Evolutionary conservation across 2,113 vertebrate species (phyloP).

Genomic region (Scortum barcoo): DNA sequence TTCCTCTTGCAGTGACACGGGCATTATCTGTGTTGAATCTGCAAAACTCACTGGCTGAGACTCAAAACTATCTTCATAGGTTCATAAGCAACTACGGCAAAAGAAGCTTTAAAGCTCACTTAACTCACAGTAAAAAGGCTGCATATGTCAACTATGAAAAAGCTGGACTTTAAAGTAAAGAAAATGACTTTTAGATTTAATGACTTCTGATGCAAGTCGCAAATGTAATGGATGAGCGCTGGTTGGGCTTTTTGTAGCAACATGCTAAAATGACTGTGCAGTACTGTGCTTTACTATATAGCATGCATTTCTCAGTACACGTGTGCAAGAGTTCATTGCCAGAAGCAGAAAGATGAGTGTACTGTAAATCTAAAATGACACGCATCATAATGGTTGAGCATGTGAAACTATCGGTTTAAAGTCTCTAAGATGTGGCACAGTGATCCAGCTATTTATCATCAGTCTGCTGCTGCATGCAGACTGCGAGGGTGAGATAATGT

Average conservation of each 20-base stretch:
- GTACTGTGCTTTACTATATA: background rate
- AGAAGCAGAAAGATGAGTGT: slow-evolving; percentile 36
- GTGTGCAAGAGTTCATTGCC: slow-evolving; percentile 26
- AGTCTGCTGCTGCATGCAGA: background rate
- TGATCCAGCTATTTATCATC: slow-evolving; percentile 36
- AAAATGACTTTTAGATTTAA: background rate
- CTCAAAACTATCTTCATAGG: background rate
- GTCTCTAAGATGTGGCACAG: slow-evolving; percentile 40
- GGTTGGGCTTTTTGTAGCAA: background rate
- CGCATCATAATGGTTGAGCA: slow-evolving; percentile 43
- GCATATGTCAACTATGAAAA: background rate
- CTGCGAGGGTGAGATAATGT: slow-evolving; percentile 11
- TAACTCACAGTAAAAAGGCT: background rate
- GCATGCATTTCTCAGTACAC: slow-evolving; percentile 21
- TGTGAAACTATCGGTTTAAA: slow-evolving; percentile 53
- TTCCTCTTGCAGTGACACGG: background rate
- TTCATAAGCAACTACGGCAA: background rate
- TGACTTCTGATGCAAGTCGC: background rate
- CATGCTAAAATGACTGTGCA: background rate
- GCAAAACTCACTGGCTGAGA: background rate
- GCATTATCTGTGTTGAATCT: slow-evolving; percentile 4
- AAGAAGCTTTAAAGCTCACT: background rate
- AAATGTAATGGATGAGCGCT: background rate
- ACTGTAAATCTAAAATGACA: slow-evolving; percentile 53
- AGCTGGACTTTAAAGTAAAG: background rate